Evolutionary conservation across 2,113 vertebrate genomes (phyloP).

Genomic region (Alexandromys fortis): DNA sequence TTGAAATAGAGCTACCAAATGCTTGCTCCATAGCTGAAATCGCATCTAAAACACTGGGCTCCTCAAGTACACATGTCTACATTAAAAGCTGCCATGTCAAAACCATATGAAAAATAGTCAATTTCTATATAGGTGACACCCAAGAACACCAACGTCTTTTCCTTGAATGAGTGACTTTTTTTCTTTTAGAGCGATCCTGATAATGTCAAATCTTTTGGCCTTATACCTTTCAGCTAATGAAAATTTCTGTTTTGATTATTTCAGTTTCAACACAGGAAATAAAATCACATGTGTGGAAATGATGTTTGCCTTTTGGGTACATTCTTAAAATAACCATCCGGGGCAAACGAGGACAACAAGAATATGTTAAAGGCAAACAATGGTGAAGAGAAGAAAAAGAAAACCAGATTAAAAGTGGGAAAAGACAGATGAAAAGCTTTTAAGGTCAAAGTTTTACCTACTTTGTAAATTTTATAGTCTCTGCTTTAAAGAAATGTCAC

Average conservation of each 20-base stretch:
- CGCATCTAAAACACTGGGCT: neutral
- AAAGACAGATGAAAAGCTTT: neutral
- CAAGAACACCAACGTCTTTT: neutral
- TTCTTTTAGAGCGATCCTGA: slow-evolving; percentile 17
- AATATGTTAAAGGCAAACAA: slow-evolving; percentile 1
- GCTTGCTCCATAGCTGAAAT: neutral
- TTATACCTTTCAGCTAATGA: neutral
- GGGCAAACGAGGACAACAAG: slow-evolving; percentile 15
- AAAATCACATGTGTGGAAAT: slow-evolving; percentile 24
- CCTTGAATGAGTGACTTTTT: neutral
- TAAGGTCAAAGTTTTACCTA: neutral
- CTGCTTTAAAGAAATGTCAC: neutral
- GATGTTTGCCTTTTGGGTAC: neutral
- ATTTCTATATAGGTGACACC: neutral
- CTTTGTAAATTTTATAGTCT: neutral
- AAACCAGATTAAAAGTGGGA: neutral
- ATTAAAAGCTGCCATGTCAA: neutral
- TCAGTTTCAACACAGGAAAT: slow-evolving; percentile 42
- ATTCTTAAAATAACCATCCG: slow-evolving; percentile 29
- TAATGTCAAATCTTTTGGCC: neutral
- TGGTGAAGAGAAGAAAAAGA: neutral
- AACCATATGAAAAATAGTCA: neutral
- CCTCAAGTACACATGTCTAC: neutral
- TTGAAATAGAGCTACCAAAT: neutral
- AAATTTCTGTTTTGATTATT: slow-evolving; percentile 42